A percentile compares a stretch with the other conserved stretches of the same genome.
Conservation (phyloP, 2,113 vertebrate species). For the Isurus oxyrinchus region DNA sequence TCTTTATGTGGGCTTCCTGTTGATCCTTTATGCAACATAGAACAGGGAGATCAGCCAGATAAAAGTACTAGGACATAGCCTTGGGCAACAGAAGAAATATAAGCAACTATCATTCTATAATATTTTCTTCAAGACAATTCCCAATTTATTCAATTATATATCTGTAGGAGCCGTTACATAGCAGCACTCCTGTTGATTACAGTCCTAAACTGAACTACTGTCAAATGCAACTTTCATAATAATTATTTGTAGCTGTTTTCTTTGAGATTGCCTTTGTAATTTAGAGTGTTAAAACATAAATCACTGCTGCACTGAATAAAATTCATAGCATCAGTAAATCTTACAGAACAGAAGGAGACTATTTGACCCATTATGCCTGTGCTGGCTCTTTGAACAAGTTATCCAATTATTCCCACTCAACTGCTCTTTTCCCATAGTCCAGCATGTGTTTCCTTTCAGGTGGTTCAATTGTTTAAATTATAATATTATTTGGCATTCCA, state of each 20-base stretch:
- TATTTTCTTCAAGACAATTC: neutral
- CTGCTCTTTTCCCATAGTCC: neutral
- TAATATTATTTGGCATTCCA: neutral
- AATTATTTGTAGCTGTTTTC: neutral
- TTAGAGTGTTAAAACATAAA: neutral
- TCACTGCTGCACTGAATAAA: neutral
- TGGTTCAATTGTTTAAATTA: neutral
- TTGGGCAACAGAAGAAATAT: neutral
- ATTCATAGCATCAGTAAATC: neutral
- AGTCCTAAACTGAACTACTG: neutral
- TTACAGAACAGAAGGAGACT: neutral
- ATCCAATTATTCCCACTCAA: neutral
- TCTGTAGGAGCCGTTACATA: neutral
- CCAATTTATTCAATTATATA: constrained; percentile 1
- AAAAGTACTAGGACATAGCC: neutral
- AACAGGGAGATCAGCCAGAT: constrained; percentile 4
- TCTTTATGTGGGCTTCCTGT: neutral
- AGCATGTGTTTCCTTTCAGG: neutral
- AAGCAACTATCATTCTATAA: neutral
- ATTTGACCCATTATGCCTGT: neutral
- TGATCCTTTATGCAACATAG: neutral
- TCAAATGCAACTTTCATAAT: neutral
- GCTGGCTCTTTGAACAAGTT: neutral
- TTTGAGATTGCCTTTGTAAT: neutral
- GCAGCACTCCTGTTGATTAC: neutral